These are phyloP conservation scores for Ovibos moschatus DNA, from an alignment of 2,113 vertebrate genomes.

Conservation along the genomic window DNA sequence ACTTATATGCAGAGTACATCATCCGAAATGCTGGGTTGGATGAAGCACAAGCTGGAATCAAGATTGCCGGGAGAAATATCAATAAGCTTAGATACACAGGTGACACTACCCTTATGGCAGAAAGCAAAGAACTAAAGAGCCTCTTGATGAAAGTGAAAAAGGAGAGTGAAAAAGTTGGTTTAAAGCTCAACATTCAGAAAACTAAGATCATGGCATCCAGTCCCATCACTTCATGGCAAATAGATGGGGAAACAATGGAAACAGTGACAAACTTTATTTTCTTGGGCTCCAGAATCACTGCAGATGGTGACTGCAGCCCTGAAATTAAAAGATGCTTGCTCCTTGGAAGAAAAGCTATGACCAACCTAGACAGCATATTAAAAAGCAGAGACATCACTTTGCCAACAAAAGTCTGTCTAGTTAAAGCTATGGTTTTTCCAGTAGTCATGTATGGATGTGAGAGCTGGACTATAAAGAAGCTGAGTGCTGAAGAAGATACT, in stretches of 20 bases:
- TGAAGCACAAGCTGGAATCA: background rate
- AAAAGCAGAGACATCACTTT: background rate
- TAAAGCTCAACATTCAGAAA: background rate
- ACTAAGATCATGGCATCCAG: background rate
- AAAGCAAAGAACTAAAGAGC: background rate
- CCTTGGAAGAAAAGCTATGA: background rate
- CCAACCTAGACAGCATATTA: background rate
- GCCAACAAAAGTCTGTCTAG: background rate
- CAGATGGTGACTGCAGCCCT: background rate
- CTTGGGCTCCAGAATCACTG: background rate
- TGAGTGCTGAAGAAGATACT: background rate
- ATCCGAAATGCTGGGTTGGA: background rate
- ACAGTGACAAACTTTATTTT: background rate
- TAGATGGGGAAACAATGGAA: background rate
- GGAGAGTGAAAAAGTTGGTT: background rate
- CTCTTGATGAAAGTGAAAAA: background rate
- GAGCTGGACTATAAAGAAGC: background rate
- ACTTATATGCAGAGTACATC: background rate
- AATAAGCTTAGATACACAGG: background rate
- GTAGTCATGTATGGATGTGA: background rate
- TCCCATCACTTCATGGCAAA: background rate
- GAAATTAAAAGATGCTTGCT: background rate
- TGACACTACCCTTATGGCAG: background rate
- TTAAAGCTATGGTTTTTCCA: background rate
- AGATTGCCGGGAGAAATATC: background rate